Evolutionary conservation across 2,113 vertebrate genomes (phyloP).

Genomic region (Melierax canorus): DNA sequence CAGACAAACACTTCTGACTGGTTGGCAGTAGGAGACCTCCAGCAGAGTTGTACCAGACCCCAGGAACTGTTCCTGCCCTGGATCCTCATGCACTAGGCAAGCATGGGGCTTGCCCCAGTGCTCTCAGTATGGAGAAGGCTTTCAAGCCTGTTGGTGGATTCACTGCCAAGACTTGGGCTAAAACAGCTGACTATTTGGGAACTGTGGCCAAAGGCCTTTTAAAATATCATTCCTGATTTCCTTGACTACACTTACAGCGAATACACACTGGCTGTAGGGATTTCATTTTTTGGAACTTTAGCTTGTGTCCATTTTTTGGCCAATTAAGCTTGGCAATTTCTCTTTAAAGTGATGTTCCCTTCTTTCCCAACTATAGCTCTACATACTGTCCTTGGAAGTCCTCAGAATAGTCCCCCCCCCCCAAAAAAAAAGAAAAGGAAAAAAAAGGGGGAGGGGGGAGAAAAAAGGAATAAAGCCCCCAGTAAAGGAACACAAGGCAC

Average conservation of each 20-base stretch:
- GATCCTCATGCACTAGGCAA: background rate
- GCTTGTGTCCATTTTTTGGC: background rate
- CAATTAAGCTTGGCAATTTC: constrained; percentile 16
- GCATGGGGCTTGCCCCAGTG: background rate
- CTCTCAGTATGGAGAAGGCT: background rate
- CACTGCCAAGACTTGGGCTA: background rate
- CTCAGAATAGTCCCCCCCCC: constrained; percentile 16
- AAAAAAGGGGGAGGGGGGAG: too few relatives aligned
- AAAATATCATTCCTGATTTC: background rate
- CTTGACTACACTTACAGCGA: background rate
- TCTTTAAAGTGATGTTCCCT: constrained; percentile 7
- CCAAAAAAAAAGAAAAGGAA: background rate
- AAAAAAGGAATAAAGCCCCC: background rate
- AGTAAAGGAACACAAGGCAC: constrained; percentile 26
- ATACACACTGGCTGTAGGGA: background rate
- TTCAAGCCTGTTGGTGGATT: background rate
- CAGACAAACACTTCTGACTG: background rate
- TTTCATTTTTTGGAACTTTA: background rate
- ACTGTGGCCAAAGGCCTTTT: background rate
- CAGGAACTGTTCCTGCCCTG: background rate
- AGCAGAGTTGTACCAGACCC: too few relatives aligned
- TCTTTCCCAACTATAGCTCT: constrained; percentile 8
- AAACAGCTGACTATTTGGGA: background rate
- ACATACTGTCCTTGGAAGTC: constrained; percentile 28
- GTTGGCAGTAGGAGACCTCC: background rate